phyloP scores from a whole-genome alignment of 2,888 invertebrate genomes.

The Dolomedes plantarius region DNA sequence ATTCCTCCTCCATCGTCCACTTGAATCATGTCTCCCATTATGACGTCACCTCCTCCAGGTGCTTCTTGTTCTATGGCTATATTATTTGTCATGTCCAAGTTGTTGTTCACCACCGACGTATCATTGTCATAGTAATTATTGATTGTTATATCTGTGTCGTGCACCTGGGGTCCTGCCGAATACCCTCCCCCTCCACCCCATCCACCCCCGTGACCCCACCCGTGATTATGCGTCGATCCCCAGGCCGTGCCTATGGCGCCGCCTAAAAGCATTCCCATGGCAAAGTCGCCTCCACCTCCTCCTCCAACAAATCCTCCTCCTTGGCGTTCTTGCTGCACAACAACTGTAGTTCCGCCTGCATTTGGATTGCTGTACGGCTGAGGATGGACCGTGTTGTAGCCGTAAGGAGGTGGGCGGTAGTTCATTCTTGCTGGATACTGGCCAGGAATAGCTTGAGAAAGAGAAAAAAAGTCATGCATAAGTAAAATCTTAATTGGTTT shows the following conservation, averaged over 20 bases:
- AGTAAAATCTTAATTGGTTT: no score
- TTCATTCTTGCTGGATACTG: conserved; percentile 30
- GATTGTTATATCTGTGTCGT: conserved; percentile 59
- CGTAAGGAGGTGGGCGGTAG: conserved; percentile 33
- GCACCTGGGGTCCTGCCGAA: background rate
- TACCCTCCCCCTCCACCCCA: conserved; percentile 44
- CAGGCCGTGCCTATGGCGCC: conserved; percentile 56
- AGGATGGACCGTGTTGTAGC: conserved; percentile 19
- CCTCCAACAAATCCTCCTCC: conserved; percentile 20
- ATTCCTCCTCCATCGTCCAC: conserved; percentile 24
- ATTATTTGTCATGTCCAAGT: conserved; percentile 47
- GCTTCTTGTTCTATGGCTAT: conserved; percentile 32
- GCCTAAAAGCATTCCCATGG: conserved; percentile 60
- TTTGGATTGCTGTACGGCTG: background rate
- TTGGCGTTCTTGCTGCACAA: conserved; percentile 45
- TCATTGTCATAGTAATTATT: conserved; percentile 68
- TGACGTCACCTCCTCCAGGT: background rate
- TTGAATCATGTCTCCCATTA: conserved; percentile 21
- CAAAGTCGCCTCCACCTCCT: conserved; percentile 51
- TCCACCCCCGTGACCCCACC: conserved; percentile 16
- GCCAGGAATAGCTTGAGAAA: conserved; percentile 31
- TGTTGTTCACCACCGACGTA: conserved; percentile 35
- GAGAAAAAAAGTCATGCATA: no score
- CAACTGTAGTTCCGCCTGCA: conserved; percentile 20
- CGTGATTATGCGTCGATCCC: conserved; percentile 22